Evolutionary conservation across 2,113 vertebrate species (phyloP), one percentile per base, ranked within the genome.

Genomic region (Nycticebus coucang): DNA sequence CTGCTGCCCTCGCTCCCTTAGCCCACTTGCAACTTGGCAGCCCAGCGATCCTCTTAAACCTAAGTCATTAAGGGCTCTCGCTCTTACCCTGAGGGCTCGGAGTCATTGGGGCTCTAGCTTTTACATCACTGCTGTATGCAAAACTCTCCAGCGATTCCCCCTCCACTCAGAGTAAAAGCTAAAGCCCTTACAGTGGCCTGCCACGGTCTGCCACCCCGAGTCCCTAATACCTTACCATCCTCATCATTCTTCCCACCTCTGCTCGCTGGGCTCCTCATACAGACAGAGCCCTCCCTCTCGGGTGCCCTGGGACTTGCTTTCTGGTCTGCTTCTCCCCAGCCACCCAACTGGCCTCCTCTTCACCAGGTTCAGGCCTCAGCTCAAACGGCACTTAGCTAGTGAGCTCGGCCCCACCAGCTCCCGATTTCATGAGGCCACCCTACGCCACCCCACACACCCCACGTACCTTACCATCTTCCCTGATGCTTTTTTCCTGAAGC

Each of bases 281-380:
- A 66, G 71, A 79, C 55, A 6, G 18, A 87, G 24, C 18, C 72
- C 22, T 64, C 45, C 17, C 74, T 4, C 66, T 41, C n/a, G 66
- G 55, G 24, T 53, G 8, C 66, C 71, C 79, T 87, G 19, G 26
- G 33, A 3, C 69, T 7, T 9, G 28, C 10, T 13, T 53, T 41
- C 72, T 3, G 53, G 18, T 79, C 64, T 77, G 17, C 50, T 50
- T 33, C 14, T 72, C 82, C 22, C 6, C 62, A 35, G 15, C 21
- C 4, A 1, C 9, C 17, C 19, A 1, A 0, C 0, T 8, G 62
- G 50, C 26, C 50, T 17, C 30, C 50, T 50, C 26, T 33, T 72
- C 87, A 18, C 11, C 33, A 55, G 26, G 24, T 68, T 87, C 35
- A 53, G 37, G 26, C 41, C 68, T 64, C 33, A 1, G 33, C 33